Conservation (phyloP, 2,113 vertebrate species). For the Erpornis zantholeuca region DNA sequence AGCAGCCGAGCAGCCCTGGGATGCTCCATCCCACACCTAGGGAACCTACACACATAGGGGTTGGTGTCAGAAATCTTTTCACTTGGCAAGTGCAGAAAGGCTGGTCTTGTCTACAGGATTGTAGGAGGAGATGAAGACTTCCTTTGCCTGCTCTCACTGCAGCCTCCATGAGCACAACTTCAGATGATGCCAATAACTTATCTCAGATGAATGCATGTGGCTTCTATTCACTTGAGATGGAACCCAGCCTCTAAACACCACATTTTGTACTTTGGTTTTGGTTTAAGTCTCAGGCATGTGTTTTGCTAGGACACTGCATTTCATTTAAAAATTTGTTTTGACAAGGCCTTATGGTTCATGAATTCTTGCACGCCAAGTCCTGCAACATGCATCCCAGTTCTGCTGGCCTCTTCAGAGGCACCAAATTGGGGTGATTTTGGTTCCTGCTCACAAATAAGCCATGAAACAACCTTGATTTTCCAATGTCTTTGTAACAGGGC, state of each 20-base stretch:
- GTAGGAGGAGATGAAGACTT: neutral
- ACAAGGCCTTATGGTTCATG: neutral
- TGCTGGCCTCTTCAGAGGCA: neutral
- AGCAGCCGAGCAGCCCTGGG: neutral
- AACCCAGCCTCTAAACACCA: slow-evolving; percentile 20
- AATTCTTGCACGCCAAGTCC: slow-evolving; percentile 31
- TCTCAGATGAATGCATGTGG: slow-evolving; percentile 27
- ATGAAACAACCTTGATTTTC: neutral
- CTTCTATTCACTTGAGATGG: slow-evolving; percentile 30
- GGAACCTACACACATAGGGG: fast-evolving
- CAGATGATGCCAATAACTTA: neutral
- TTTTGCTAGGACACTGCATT: slow-evolving; percentile 37
- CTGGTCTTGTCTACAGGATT: neutral
- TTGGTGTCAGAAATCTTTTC: neutral
- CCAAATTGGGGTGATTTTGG: neutral
- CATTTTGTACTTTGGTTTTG: slow-evolving; percentile 6
- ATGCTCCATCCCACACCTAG: neutral
- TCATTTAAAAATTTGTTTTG: slow-evolving; percentile 44
- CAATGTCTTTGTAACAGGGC: neutral
- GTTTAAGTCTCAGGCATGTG: slow-evolving; percentile 17
- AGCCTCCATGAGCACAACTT: neutral
- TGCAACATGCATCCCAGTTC: neutral
- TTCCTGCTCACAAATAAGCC: neutral
- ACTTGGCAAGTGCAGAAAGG: neutral
- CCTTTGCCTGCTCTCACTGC: neutral